Evolutionary conservation across 1,140 invertebrate species (phyloP), one percentile per base, ranked within the genome.

Genomic region (Papilio machaon): DNA sequence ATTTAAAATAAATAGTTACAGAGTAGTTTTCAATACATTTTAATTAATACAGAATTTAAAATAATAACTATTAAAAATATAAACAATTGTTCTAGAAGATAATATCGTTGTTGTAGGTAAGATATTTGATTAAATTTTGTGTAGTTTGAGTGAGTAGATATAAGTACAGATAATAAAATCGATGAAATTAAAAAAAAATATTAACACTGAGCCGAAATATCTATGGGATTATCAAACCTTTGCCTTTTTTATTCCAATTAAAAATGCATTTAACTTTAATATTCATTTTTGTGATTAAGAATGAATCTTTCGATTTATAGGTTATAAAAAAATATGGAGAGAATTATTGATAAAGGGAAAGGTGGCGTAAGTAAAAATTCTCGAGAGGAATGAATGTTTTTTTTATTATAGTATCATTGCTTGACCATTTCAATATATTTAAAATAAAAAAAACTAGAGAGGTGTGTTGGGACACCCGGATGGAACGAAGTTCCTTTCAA

Each of bases 1-100:
- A 70, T 70, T 70, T 17, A 70, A 70, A 35, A 67, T 67, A 70
- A 35, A 67, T 67, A 11, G 11, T 35, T 67, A 35, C 64, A 67
- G 10, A 64, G 15, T 70, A 70, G 30, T 38, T 67, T 54, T n/a
- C n/a, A 64, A 30, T 64, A 13, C 10, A 30, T 11, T 30, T 19
- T 10, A n/a, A 17, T 58, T 10, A 54, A 49, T 49, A 52, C 4
- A 3, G 6, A 17, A 52, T 52, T 17, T 15, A 52, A 15, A 52
- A 23, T 60, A 23, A 64, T 35, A 64, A 35, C 23, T 64, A 64
- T 35, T 30, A 30, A 30, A 30, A 30, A 30, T 13, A 43, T 19
- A 30, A 30, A 64, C 30, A 64, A 64, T 64, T 64, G 60, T 64
- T 64, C 5, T 64, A 30, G 2, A 30, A 23, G 60, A 5, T 23